A percentile compares a stretch with the other conserved stretches of the same genome.
These are phyloP conservation scores for Thera obeliscata DNA, from an alignment of 2,888 invertebrate species.

Conservation along the genomic window DNA sequence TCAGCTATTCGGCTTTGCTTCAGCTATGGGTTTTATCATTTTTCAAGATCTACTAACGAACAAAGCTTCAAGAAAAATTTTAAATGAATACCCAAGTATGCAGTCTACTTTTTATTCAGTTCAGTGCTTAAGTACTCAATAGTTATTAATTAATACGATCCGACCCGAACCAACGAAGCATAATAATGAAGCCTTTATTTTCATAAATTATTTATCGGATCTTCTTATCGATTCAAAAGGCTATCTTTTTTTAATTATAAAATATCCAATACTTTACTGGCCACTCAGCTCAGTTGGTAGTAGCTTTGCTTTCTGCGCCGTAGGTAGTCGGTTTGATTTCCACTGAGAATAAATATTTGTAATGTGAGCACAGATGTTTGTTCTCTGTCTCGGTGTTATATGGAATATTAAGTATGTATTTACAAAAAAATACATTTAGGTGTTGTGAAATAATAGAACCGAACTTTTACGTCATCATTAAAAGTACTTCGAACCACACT, in stretches of 20 bases:
- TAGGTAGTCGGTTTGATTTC: background rate
- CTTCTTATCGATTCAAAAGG: background rate
- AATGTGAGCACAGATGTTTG: background rate
- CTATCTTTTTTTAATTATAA: no score
- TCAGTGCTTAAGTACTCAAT: slow-evolving; percentile 21
- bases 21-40: no score
- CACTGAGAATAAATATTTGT: background rate
- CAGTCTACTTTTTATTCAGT: slow-evolving; percentile 20
- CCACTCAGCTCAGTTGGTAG: background rate
- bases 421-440: background rate
- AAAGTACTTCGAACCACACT: slow-evolving; percentile 2
- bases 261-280: no score
- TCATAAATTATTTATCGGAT: slow-evolving; percentile 1
- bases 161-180: slow-evolving; percentile 30
- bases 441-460: no score
- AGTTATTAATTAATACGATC: slow-evolving; percentile 35
- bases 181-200: slow-evolving; percentile 32
- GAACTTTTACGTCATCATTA: slow-evolving; percentile 4
- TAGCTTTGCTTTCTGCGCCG: background rate
- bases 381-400: background rate
- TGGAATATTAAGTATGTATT: no score
- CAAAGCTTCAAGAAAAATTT: no score
- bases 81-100: slow-evolving; percentile 5
- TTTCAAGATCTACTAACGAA: no score
- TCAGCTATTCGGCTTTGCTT: no score